Percentiles rank a stretch among this genome's conserved stretches.
These are phyloP conservation scores for Pyrgus malvae DNA, from an alignment of 2,888 invertebrate genomes.

Conservation along the genomic window DNA sequence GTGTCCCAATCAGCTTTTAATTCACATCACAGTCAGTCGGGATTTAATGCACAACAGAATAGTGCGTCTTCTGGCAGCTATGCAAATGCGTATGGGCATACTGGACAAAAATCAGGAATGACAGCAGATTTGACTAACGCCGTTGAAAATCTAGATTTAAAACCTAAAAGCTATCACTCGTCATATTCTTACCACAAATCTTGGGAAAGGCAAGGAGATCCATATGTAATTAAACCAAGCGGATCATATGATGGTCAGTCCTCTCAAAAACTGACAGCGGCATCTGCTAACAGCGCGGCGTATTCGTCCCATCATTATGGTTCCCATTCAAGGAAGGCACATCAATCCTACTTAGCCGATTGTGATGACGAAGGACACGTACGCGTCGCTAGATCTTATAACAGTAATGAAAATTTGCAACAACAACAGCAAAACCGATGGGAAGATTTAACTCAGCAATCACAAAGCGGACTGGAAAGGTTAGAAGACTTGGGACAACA, in stretches of 20 bases:
- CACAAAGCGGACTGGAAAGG: constrained; percentile 42
- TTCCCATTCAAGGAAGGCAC: constrained; percentile 48
- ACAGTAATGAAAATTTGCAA: constrained; percentile 37
- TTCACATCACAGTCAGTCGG: constrained; percentile 36
- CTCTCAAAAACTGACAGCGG: constrained; percentile 52
- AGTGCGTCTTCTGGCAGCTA: neutral
- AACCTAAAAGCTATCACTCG: constrained; percentile 73
- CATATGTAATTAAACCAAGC: constrained; percentile 69
- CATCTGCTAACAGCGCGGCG: constrained; percentile 41
- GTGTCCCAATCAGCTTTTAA: constrained; percentile 43
- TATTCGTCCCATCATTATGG: constrained; percentile 51
- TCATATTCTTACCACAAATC: constrained; percentile 77
- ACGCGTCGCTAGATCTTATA: constrained; percentile 58
- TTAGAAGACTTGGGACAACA: constrained; percentile 47
- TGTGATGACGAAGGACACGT: constrained; percentile 50
- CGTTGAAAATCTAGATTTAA: constrained; percentile 46
- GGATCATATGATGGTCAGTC: constrained; percentile 43
- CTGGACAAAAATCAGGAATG: constrained; percentile 36
- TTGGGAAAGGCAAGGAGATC: constrained; percentile 77
- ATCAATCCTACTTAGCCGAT: constrained; percentile 45
- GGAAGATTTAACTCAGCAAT: constrained; percentile 43
- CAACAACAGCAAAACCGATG: constrained; percentile 47
- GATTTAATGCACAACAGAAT: constrained; percentile 10
- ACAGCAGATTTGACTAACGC: constrained; percentile 41
- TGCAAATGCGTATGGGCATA: constrained; percentile 37